These are phyloP conservation scores for Blennius ocellaris DNA, from an alignment of 2,113 vertebrate species.

Conservation along the genomic window DNA sequence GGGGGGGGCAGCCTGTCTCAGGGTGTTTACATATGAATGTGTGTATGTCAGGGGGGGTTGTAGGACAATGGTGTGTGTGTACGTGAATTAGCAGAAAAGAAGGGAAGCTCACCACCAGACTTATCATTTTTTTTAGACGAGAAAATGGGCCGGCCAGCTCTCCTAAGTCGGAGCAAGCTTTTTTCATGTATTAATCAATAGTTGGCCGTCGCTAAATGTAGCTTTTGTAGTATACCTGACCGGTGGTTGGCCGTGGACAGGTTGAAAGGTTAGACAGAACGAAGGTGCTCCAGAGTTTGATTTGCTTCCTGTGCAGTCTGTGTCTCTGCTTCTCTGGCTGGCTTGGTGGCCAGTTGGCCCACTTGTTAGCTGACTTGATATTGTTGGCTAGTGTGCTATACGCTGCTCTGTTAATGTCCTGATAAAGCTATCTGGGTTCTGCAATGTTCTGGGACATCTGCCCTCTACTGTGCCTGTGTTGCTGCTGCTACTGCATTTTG, in stretches of 20 bases:
- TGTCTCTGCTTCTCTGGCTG: slow-evolving; percentile 55
- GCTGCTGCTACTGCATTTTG: slow-evolving; percentile 42
- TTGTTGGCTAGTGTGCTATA: slow-evolving; percentile 66
- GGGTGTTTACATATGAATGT: slow-evolving; percentile 72
- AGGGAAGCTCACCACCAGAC: slow-evolving; percentile 6
- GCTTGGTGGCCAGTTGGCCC: slow-evolving; percentile 63
- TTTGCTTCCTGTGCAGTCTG: slow-evolving; percentile 42
- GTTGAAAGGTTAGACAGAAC: slow-evolving; percentile 44
- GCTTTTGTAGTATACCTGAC: slow-evolving; percentile 30
- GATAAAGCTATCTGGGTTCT: slow-evolving; percentile 74
- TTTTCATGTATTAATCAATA: slow-evolving; percentile 1
- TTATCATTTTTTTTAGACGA: slow-evolving; percentile 22
- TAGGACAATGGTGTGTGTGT: slow-evolving; percentile 4
- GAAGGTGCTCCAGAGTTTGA: slow-evolving; percentile 40
- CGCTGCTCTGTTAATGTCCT: slow-evolving; percentile 66
- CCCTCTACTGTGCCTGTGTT: slow-evolving; percentile 62
- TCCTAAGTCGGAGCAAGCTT: slow-evolving; percentile 5
- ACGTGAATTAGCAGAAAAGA: slow-evolving; percentile 6
- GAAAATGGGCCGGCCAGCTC: slow-evolving; percentile 7
- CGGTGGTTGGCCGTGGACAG: slow-evolving; percentile 3
- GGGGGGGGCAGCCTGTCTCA: slow-evolving; percentile 63
- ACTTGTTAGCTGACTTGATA: slow-evolving; percentile 69
- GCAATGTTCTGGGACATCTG: slow-evolving; percentile 73
- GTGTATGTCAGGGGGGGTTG: slow-evolving; percentile 39
- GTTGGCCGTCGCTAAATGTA: slow-evolving; percentile 16